Conservation (phyloP, 2,113 vertebrate genomes). For the Rhineura floridana region DNA sequence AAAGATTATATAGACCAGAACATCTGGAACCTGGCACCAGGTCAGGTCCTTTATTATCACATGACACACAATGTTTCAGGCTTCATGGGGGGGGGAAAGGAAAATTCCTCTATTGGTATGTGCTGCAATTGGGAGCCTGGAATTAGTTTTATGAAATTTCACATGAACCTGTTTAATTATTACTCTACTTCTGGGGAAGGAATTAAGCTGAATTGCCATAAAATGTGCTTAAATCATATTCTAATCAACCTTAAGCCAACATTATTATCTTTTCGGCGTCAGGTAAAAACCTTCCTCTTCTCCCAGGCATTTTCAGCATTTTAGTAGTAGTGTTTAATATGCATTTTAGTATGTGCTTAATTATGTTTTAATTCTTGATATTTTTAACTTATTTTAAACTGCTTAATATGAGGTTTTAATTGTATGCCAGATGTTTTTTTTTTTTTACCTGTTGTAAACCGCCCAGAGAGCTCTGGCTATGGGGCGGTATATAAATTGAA, state of each 20-base stretch:
- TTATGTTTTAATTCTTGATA: too few relatives aligned
- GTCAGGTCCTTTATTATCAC: constrained; percentile 11
- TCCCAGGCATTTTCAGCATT: too few relatives aligned
- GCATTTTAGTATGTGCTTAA: too few relatives aligned
- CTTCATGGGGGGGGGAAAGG: background rate
- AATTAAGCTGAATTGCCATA: constrained; percentile 40
- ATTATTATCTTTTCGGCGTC: too few relatives aligned
- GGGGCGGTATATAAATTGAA: too few relatives aligned
- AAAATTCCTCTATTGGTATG: constrained; percentile 12
- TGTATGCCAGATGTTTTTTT: too few relatives aligned
- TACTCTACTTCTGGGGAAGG: constrained; percentile 21
- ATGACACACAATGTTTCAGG: constrained; percentile 4
- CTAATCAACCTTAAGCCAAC: constrained; percentile 64
- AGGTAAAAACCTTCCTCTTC: too few relatives aligned
- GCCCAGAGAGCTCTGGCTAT: too few relatives aligned
- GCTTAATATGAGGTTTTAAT: too few relatives aligned
- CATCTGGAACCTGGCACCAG: background rate
- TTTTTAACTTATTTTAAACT: too few relatives aligned
- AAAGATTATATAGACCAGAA: constrained; percentile 9
- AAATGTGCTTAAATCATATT: constrained; percentile 60
- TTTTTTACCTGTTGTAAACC: too few relatives aligned
- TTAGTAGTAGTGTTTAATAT: too few relatives aligned
- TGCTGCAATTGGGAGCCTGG: constrained; percentile 27
- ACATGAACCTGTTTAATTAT: constrained; percentile 51
- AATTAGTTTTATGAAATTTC: constrained; percentile 49